Conservation (phyloP, 2,113 vertebrate genomes). For the Hylia prasina region DNA sequence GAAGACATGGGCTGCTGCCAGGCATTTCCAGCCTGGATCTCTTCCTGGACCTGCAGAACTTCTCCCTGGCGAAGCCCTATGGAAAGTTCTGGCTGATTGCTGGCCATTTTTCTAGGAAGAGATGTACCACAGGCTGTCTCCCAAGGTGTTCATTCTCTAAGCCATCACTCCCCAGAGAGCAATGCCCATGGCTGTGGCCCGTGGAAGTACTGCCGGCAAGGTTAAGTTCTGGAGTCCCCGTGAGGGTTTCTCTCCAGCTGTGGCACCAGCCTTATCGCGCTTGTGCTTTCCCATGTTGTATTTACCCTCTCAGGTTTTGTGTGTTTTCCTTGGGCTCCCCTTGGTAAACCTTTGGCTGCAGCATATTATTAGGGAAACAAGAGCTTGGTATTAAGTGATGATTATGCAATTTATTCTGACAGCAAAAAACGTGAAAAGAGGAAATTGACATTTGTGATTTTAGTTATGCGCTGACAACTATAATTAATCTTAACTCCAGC, state of each 20-base stretch:
- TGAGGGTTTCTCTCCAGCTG: background rate
- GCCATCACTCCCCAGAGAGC: too few species aligned
- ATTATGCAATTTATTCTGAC: conserved; percentile 70
- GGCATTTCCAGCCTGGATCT: rapidly evolving
- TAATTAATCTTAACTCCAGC: conserved; percentile 63
- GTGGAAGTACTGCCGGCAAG: background rate
- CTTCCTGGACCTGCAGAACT: background rate
- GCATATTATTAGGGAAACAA: conserved; percentile 55
- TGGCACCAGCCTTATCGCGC: background rate
- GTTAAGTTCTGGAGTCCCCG: background rate
- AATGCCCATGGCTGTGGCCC: background rate
- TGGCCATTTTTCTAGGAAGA: background rate
- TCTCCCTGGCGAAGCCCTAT: background rate
- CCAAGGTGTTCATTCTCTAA: background rate
- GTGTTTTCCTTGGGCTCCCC: conserved; percentile 46
- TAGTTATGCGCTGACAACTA: conserved; percentile 59
- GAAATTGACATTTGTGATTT: conserved; percentile 66
- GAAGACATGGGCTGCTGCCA: rapidly evolving
- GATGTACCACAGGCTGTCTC: background rate
- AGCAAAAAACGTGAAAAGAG: conserved; percentile 49
- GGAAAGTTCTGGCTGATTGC: background rate
- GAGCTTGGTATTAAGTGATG: conserved; percentile 61
- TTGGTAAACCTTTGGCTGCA: conserved; percentile 42
- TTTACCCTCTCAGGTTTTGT: conserved; percentile 36
- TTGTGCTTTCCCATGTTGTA: background rate